phyloP scores from a whole-genome alignment of 2,888 invertebrate genomes.

The Mythimna impura region DNA sequence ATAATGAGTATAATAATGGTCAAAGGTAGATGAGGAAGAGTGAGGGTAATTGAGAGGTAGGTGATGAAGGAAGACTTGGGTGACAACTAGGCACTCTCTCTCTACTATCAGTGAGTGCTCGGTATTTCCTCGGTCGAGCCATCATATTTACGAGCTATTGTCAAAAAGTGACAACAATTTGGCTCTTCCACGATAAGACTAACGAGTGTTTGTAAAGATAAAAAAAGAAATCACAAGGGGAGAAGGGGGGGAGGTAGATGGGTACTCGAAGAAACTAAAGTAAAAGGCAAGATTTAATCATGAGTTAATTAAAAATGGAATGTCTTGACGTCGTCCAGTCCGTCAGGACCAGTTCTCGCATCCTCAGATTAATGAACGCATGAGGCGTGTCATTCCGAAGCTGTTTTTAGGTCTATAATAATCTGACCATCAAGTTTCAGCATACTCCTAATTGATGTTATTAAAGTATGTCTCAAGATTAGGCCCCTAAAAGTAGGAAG shows the following conservation, averaged over 20 bases:
- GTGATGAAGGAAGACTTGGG: no score
- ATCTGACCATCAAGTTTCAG: neutral
- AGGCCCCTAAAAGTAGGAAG: neutral
- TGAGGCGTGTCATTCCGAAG: neutral
- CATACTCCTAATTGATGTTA: conserved; percentile 14
- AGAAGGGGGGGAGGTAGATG: neutral
- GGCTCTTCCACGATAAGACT: conserved; percentile 13
- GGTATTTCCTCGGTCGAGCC: conserved; percentile 43
- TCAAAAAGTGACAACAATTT: neutral
- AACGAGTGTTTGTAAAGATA: neutral
- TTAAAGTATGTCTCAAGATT: neutral
- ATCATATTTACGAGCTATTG: conserved; percentile 13
- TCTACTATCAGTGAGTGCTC: neutral
- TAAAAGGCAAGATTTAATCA: neutral
- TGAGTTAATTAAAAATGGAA: neutral
- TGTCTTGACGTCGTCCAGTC: neutral
- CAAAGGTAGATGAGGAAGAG: no score
- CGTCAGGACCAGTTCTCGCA: conserved; percentile 14
- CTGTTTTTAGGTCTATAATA: neutral
- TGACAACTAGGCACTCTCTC: no score
- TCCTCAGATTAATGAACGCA: conserved; percentile 13
- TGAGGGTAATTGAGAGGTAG: no score
- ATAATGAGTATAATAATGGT: no score
- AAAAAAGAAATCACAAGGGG: neutral
- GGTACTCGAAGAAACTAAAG: neutral